Evolutionary conservation across 1,140 invertebrate genomes (phyloP), one percentile per base, ranked within the genome.

Genomic region (Halictus rubicundus): DNA sequence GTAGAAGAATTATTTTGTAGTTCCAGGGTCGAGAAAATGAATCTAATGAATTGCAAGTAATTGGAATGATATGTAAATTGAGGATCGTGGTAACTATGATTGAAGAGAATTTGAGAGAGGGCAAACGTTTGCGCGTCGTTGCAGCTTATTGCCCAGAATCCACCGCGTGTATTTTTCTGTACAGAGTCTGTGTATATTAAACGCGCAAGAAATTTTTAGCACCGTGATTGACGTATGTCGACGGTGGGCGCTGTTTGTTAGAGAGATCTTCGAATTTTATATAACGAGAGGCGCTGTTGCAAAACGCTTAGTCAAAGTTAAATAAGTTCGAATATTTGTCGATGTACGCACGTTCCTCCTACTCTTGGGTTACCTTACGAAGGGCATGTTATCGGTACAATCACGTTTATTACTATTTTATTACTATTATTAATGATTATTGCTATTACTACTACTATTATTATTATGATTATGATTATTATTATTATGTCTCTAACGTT

Each of bases 251-350:
- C 49, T 64, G 64, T 52, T 68, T 82, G 80, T 86, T 86, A 72
- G 81, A 71, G 61, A 49, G 65, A 64, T 77, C 72, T 86, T 74
- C 71, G 83, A 86, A 85, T 86, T 86, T 86, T 85, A 85, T 86
- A 85, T 64, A 66, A 82, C 1, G 23, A 66, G 46, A 59, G 61
- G 32, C 37, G 42, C 76, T 80, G 68, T 66, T 85, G 59, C 78
- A 68, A 57, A 85, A 85, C 52, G 76, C 68, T 85, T 85, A 85
- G 84, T 86, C 84, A 82, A 21, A 71, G 60, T 82, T 78, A 70
- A 79, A 79, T 85, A 85, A 85, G 68, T 82, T 82, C 25, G 16
- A 74, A 70, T 32, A 59, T 39, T 68, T 57, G 77, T 81, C n/a
- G 68, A 76, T 37, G 32, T 82, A 73, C 68, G 69, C 83, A 82